These are phyloP conservation scores for Lacanobia oleracea DNA, from an alignment of 2,888 invertebrate genomes.

Conservation along the genomic window DNA sequence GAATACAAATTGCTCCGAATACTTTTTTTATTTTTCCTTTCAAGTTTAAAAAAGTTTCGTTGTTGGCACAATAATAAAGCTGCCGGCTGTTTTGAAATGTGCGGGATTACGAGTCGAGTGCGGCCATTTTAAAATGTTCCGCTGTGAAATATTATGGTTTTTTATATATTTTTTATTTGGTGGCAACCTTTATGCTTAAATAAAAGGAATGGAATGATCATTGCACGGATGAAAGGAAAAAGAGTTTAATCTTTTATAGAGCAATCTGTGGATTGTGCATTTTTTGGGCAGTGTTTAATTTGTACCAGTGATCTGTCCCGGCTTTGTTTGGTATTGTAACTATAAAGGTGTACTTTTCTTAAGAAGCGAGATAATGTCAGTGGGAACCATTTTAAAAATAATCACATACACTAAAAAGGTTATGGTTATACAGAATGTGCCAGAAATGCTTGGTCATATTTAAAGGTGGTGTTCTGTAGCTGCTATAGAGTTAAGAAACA, in stretches of 20 bases:
- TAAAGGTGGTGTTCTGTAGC: too few relatives aligned
- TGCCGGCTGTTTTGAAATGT: constrained; percentile 62
- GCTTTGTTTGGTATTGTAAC: not conserved
- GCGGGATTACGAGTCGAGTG: constrained; percentile 60
- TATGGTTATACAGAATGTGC: too few relatives aligned
- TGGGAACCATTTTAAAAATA: too few relatives aligned
- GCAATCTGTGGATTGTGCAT: constrained; percentile 27
- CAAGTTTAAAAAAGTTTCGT: constrained; percentile 59
- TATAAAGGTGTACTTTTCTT: not conserved
- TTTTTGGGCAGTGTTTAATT: not conserved
- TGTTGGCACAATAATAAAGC: constrained; percentile 65
- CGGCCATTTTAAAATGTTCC: constrained; percentile 53
- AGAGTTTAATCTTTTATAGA: constrained; percentile 25
- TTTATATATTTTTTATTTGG: constrained; percentile 57
- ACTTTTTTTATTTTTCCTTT: constrained; percentile 48
- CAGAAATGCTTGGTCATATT: too few relatives aligned
- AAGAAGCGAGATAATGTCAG: not conserved
- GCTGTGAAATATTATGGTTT: constrained; percentile 63
- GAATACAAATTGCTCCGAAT: constrained; percentile 46
- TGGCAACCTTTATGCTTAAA: constrained; percentile 53
- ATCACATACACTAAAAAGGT: too few relatives aligned
- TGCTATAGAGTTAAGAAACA: too few relatives aligned
- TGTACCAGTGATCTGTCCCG: not conserved
- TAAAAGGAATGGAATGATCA: constrained; percentile 49
- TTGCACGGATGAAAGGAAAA: constrained; percentile 14